A percentile compares a stretch with the other conserved stretches of the same genome.
These are phyloP conservation scores for Sinosuthora webbiana DNA, from an alignment of 2,113 vertebrate genomes.

Conservation along the genomic window DNA sequence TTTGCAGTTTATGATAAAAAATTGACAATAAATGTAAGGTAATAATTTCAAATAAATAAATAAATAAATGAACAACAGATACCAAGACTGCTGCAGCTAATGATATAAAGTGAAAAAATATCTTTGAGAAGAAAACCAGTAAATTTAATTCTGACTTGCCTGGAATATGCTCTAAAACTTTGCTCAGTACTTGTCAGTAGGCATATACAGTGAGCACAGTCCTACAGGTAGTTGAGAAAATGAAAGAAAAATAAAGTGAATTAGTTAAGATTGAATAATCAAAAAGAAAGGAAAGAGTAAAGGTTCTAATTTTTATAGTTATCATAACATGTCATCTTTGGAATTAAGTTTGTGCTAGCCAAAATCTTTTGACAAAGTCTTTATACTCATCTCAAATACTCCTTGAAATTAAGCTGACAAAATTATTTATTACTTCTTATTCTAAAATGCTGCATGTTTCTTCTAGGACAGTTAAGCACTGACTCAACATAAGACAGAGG, in stretches of 20 bases:
- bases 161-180: not conserved
- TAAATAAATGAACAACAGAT: not conserved
- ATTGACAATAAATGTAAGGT: not conserved
- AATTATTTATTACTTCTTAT: not conserved
- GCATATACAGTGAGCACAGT: not conserved
- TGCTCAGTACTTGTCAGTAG: not conserved
- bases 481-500: not conserved
- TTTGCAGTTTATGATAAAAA: not conserved
- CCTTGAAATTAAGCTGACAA: not conserved
- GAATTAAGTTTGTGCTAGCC: not conserved
- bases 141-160: not conserved
- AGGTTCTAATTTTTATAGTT: not conserved
- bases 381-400: not conserved
- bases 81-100: not conserved
- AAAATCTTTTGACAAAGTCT: not conserved
- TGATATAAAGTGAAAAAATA: not conserved
- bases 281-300: not conserved
- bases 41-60: not conserved
- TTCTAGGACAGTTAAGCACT: not conserved
- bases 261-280: not conserved
- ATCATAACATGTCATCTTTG: not conserved
- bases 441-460: not conserved
- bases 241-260: not conserved
- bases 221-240: not conserved
- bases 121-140: not conserved